Evolutionary conservation across 2,888 invertebrate species (phyloP).

Genomic region (Drosophila subquinaria): DNA sequence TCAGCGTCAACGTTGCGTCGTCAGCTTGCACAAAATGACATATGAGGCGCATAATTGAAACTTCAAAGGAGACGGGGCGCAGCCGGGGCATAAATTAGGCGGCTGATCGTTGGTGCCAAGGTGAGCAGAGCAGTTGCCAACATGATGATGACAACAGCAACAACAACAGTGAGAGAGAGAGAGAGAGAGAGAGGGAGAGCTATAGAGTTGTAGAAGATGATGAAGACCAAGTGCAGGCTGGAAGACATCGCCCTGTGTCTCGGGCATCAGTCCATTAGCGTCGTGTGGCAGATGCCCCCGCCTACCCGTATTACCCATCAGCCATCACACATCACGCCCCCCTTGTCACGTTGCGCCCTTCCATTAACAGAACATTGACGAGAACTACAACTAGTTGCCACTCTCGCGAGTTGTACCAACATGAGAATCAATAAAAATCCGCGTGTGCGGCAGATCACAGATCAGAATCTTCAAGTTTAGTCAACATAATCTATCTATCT

Average conservation of each 20-base stretch:
- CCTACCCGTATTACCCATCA: constrained; percentile 19
- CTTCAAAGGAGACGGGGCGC: constrained; percentile 81
- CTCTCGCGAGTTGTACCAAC: constrained; percentile 60
- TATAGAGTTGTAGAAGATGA: constrained; percentile 19
- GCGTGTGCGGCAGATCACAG: constrained; percentile 72
- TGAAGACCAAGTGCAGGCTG: constrained; percentile 49
- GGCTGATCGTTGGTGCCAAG: constrained; percentile 67
- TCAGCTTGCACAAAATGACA: constrained; percentile 80
- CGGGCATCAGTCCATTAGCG: constrained; percentile 70
- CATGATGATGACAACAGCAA: constrained; percentile 48
- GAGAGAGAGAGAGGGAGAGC: background rate
- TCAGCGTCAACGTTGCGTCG: constrained; percentile 25
- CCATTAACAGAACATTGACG: constrained; percentile 67
- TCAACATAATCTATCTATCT: constrained; percentile 1
- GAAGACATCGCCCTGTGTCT: constrained; percentile 54
- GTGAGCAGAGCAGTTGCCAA: constrained; percentile 52
- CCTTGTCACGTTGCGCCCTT: constrained; percentile 65
- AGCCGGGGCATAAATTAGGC: constrained; percentile 77
- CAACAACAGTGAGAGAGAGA: background rate
- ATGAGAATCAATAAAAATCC: constrained; percentile 72
- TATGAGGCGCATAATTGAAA: constrained; percentile 82
- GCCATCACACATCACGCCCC: constrained; percentile 5
- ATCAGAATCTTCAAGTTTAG: constrained; percentile 25
- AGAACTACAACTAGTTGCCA: constrained; percentile 24
- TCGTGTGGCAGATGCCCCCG: constrained; percentile 63